These are phyloP conservation scores for Hypercompe scribonia DNA, from an alignment of 2,888 invertebrate species.

Conservation along the genomic window DNA sequence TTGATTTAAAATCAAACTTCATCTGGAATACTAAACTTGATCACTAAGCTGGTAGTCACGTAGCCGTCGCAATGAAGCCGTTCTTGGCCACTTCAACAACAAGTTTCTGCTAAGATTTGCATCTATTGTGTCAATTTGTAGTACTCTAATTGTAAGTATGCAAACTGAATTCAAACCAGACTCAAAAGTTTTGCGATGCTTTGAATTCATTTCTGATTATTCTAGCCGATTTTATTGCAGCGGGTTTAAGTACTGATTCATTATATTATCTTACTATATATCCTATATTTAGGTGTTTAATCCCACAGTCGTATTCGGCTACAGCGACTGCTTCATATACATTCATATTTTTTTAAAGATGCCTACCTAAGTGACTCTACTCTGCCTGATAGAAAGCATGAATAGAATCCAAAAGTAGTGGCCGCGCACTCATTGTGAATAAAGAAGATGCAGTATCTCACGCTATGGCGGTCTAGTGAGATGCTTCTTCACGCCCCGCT, in stretches of 20 bases:
- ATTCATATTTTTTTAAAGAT: no score
- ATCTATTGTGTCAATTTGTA: conserved; percentile 23
- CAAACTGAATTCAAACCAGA: conserved; percentile 13
- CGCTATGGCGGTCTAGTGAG: no score
- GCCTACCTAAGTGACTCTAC: no score
- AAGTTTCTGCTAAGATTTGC: conserved; percentile 24
- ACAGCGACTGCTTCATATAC: no score
- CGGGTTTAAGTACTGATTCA: not conserved
- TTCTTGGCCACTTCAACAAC: conserved; percentile 15
- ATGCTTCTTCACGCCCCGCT: no score
- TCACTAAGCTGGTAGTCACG: conserved; percentile 7
- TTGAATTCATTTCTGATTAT: conserved; percentile 10
- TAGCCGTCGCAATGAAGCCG: not conserved
- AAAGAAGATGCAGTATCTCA: no score
- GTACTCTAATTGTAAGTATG: conserved; percentile 14
- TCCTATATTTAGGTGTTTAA: no score
- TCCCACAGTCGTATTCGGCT: no score
- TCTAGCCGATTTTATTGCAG: not conserved
- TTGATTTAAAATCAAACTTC: not conserved
- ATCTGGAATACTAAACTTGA: not conserved
- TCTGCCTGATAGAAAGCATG: no score
- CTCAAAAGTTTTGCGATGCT: conserved; percentile 4
- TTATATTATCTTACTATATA: not conserved
- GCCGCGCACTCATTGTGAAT: no score
- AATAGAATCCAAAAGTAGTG: no score